Conservation (phyloP, 1,140 invertebrate genomes). For the Chymomyza costata region DNA sequence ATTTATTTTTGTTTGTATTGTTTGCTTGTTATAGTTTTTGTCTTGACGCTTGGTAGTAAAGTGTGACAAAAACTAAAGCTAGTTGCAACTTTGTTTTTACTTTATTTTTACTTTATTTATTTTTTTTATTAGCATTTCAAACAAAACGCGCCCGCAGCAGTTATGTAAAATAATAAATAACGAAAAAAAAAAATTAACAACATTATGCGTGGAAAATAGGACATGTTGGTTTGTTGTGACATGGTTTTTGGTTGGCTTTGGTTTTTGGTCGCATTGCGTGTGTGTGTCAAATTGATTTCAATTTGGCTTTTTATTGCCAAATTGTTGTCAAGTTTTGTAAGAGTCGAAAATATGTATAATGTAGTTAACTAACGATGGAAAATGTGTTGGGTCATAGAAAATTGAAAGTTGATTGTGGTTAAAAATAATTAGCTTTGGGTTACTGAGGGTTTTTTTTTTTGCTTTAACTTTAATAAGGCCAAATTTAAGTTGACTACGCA, state of each 20-base stretch:
- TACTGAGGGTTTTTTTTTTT: too few species aligned
- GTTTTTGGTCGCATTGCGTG: too few species aligned
- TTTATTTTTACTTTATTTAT: too few species aligned
- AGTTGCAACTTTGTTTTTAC: constrained; percentile 17
- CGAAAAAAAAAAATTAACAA: constrained; percentile 33
- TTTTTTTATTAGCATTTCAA: constrained; percentile 49
- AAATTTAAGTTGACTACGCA: too few species aligned
- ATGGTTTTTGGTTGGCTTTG: constrained; percentile 2
- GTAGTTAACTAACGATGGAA: constrained; percentile 14
- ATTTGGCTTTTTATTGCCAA: background rate
- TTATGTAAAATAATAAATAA: constrained; percentile 36
- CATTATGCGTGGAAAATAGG: constrained; percentile 30
- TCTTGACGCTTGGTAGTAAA: constrained; percentile 11
- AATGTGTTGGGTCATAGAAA: too few species aligned
- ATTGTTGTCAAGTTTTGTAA: constrained; percentile 6
- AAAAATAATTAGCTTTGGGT: too few species aligned
- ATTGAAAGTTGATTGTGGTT: too few species aligned
- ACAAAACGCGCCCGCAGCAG: constrained; percentile 13
- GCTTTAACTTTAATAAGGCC: too few species aligned
- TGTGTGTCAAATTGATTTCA: too few species aligned
- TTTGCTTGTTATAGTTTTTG: too few species aligned
- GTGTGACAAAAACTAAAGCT: constrained; percentile 31
- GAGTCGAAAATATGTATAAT: constrained; percentile 11
- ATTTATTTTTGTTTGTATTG: too few species aligned
- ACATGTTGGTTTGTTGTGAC: constrained; percentile 14